Evolutionary conservation across 2,888 invertebrate species (phyloP), one percentile per base, ranked within the genome.

Genomic region (Brassicogethes aeneus): DNA sequence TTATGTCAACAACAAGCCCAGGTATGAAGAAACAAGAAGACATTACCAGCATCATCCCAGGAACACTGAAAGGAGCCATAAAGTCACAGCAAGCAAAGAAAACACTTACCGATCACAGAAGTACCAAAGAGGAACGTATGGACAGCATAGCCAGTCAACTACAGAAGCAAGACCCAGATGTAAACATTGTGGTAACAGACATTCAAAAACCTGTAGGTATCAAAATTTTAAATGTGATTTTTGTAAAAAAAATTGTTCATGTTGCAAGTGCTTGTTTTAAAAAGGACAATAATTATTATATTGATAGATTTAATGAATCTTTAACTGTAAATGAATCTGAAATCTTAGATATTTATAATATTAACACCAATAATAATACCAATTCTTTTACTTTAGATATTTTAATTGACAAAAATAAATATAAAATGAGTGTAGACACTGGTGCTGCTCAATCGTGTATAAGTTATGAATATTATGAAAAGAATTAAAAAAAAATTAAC

Each of bases 181-280:
- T 17, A 17, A 40, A 3, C 2, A 15, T 7, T 40, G 40, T 36
- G 40, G 40, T 29, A 40, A 40, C 10, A 3, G 3, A n/a, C 23
- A 17, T 10, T 7, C 5, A 5, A 12, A 15, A 34, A 35, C 7
- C 10, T 39, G 7, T 34, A 42, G 32, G 37, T 42, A 17, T 38
- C 41, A 37, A n/a, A n/a, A n/a, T n/a, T n/a, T n/a, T n/a, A n/a
- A n/a, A n/a, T n/a, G n/a, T n/a, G n/a, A n/a, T n/a, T 12, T 37
- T n/a, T n/a, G n/a, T n/a, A n/a, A n/a, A n/a, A n/a, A n/a, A n/a
- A 34, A 38, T 41, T 13, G 47, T 43, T 7, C 45, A 47, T 34
- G 38, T 47, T 35, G 41, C 42, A 0, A 40, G 34, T 36, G 41
- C 45, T 36, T 47, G 47, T 43, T 29, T 34, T 15, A 16, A 38